A percentile compares a stretch with the other conserved stretches of the same genome.
Evolutionary conservation across 2,113 vertebrate genomes (phyloP).

Genomic region (Electrona antarctica): DNA sequence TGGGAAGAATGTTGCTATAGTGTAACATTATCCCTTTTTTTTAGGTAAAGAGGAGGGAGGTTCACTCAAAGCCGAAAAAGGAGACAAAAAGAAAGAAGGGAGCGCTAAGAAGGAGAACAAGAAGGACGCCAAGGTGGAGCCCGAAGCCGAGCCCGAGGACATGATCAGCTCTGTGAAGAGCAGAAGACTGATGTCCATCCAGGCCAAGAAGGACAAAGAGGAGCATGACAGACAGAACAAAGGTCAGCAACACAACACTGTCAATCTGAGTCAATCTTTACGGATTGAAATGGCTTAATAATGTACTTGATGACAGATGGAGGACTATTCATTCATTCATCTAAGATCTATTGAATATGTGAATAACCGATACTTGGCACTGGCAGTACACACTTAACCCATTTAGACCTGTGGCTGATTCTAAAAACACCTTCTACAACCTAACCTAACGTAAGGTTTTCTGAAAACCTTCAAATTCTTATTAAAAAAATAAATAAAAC

Average conservation of each 20-base stretch:
- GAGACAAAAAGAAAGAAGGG: conserved; percentile 80
- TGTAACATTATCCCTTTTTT: neutral
- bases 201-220: conserved; percentile 94
- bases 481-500: too few species aligned
- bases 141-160: conserved; percentile 82
- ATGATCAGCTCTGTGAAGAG: conserved; percentile 96
- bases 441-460: too few species aligned
- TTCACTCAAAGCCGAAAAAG: conserved; percentile 67
- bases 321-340: too few species aligned
- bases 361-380: too few species aligned
- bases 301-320: too few species aligned
- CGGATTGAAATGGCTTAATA: too few species aligned
- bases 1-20: neutral
- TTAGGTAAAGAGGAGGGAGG: conserved; percentile 43
- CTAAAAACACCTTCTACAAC: too few species aligned
- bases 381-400: too few species aligned
- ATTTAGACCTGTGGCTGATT: too few species aligned
- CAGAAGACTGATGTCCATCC: conserved; percentile 88
- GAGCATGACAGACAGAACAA: conserved; percentile 90
- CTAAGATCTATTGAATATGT: too few species aligned
- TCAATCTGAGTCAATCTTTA: neutral
- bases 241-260: conserved; percentile 75
- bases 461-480: too few species aligned
- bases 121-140: conserved; percentile 74
- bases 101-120: conserved; percentile 65